Evolutionary conservation across 2,888 invertebrate species (phyloP).

Genomic region (Palloptera scutellata): DNA sequence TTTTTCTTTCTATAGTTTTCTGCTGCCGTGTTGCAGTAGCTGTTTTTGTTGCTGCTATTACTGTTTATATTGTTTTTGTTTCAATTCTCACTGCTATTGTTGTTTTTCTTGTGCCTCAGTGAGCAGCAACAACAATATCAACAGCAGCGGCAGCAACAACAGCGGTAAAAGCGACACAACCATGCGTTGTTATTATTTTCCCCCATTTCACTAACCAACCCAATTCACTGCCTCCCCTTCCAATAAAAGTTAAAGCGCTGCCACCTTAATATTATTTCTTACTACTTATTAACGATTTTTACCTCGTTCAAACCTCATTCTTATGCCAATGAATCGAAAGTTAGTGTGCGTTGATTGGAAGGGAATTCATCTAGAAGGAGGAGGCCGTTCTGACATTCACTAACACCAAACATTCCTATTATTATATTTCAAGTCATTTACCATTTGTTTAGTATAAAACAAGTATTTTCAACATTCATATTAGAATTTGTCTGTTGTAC

Average conservation of each 20-base stretch:
- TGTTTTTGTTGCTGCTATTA: constrained; percentile 31
- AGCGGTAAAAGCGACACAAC: constrained; percentile 34
- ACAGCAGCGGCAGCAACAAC: constrained; percentile 23
- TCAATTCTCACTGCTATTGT: constrained; percentile 29
- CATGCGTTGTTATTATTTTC: constrained; percentile 30
- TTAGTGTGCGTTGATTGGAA: too few species aligned
- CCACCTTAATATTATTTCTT: constrained; percentile 19
- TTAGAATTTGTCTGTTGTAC: too few species aligned
- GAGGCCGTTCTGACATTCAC: too few species aligned
- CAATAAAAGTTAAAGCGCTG: too few species aligned
- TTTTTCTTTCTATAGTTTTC: constrained; percentile 48
- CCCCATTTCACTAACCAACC: too few species aligned
- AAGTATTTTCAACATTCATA: too few species aligned
- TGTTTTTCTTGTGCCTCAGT: constrained; percentile 38
- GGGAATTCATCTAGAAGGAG: too few species aligned
- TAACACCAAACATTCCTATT: too few species aligned
- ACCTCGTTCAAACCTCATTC: too few species aligned
- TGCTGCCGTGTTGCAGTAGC: constrained; percentile 34
- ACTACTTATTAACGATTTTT: constrained; percentile 14
- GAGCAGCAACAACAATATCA: constrained; percentile 21
- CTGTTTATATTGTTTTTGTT: constrained; percentile 10
- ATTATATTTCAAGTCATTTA: too few species aligned
- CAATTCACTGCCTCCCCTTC: background rate
- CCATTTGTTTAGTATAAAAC: too few species aligned
- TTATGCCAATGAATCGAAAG: too few species aligned